Evolutionary conservation across 2,797 vertebrate species (phyloP), one percentile per base, ranked within the genome.

Genomic region (Paramormyrops hopkinsi): DNA sequence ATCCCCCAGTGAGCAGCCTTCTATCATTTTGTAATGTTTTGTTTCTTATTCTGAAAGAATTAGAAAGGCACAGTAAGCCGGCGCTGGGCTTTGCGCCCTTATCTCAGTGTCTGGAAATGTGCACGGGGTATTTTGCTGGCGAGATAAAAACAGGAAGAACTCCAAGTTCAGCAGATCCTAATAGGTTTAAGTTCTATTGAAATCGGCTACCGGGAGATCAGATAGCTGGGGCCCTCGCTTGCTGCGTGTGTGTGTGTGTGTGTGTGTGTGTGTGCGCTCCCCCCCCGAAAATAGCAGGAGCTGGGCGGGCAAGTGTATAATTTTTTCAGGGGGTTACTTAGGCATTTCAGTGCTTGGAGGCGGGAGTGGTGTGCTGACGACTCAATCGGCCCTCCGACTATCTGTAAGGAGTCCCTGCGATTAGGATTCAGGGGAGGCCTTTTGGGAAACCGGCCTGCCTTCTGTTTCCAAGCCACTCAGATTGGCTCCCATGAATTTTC

Each of bases 321-420:
- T 98, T 98, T 97, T 73, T 97, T 97, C 97, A 97, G 97, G 97
- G 97, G 98, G 98, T 99, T 99, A 99, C 99, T 97, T 99, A 99
- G 98, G 98, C 97, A 97, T 98, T 98, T 98, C 97, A 98, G 98
- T 97, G 97, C 98, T 97, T 96, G 96, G 96, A 96, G 97, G 97
- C 97, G 96, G 95, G 97, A 97, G 96, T 96, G 96, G 97, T 97
- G 97, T 97, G 97, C 98, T 98, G 97, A 99, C 98, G 98, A 98
- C 98, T 99, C 98, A 98, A 99, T 99, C 97, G 98, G 98, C 98
- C 73, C 98, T 98, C 97, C 97, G 98, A 98, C 98, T 98, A 98
- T 98, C 97, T 97, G 97, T 97, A 95, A 96, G 96, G 96, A 96
- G 96, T 95, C 96, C 96, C 95, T 93, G 96, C 96, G 97, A 97